Conservation (phyloP, 2,797 vertebrate species). For the Pangasius macronema region DNA sequence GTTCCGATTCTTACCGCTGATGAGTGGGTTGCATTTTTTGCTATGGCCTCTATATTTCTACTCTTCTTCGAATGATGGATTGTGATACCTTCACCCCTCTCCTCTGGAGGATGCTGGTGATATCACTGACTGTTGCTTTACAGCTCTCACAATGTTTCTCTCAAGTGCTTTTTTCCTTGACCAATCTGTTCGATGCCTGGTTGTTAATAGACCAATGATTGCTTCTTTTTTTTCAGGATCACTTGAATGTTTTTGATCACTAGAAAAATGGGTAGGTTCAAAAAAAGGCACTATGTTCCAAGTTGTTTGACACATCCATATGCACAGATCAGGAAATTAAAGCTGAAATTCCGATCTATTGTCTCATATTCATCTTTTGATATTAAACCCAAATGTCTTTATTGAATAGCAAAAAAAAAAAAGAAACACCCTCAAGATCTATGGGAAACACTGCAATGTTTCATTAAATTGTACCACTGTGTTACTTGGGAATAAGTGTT, state of each 20-base stretch:
- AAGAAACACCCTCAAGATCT: neutral
- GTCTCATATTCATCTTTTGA: neutral
- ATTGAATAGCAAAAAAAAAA: too few species aligned
- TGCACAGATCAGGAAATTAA: neutral
- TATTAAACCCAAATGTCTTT: neutral
- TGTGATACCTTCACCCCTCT: too few species aligned
- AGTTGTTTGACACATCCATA: too few species aligned
- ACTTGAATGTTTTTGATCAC: neutral
- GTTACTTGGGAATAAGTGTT: neutral
- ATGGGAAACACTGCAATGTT: neutral
- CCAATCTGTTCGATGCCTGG: neutral
- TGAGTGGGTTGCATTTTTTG: too few species aligned
- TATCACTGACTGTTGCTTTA: too few species aligned
- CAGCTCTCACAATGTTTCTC: too few species aligned
- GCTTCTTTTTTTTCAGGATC: neutral
- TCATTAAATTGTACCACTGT: neutral
- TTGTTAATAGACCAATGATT: neutral
- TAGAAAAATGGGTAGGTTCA: neutral
- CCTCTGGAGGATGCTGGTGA: too few species aligned
- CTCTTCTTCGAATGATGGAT: too few species aligned
- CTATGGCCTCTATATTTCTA: too few species aligned
- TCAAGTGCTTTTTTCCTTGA: neutral
- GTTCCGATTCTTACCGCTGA: too few species aligned
- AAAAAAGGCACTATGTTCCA: too few species aligned
- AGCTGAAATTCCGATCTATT: neutral